Evolutionary conservation across 2,797 vertebrate species (phyloP).

Genomic region (Enteromius afrohamiltoni): DNA sequence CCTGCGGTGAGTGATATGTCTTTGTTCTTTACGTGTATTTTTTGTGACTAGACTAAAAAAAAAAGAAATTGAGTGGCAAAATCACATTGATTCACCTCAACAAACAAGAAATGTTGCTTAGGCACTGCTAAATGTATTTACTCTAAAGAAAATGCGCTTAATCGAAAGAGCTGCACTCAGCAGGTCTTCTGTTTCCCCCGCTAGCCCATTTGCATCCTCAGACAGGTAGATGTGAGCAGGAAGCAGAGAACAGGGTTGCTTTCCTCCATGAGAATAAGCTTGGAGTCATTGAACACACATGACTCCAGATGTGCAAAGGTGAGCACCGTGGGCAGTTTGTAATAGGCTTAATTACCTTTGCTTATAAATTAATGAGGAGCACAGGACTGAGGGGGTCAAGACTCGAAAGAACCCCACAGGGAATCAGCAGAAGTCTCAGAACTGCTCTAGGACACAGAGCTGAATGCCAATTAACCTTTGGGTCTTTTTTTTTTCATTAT

Average conservation of each 20-base stretch:
- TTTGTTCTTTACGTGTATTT: conserved; percentile 25
- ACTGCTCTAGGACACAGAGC: conserved; percentile 35
- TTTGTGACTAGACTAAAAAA: background rate
- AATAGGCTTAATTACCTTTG: conserved; percentile 61
- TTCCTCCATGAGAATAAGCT: conserved; percentile 18
- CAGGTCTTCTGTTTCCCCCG: conserved; percentile 30
- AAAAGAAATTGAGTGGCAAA: conserved; percentile 52
- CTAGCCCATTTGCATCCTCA: conserved; percentile 11
- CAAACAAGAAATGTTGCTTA: conserved; percentile 52
- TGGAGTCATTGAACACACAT: background rate
- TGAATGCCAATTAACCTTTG: conserved; percentile 55
- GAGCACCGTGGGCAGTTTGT: conserved; percentile 55
- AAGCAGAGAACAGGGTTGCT: conserved; percentile 18
- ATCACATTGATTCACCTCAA: conserved; percentile 47
- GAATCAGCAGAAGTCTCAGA: conserved; percentile 30
- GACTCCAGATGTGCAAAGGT: conserved; percentile 53
- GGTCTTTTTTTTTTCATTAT: background rate
- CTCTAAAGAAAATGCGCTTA: conserved; percentile 39
- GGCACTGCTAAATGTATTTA: conserved; percentile 54
- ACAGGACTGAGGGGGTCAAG: conserved; percentile 48
- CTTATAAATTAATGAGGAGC: conserved; percentile 62
- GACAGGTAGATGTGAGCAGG: conserved; percentile 9
- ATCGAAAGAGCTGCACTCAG: conserved; percentile 47
- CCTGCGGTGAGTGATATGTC: conserved; percentile 87
- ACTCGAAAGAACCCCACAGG: conserved; percentile 32